A percentile compares a stretch with the other conserved stretches of the same genome.
Conservation (phyloP, 2,113 vertebrate genomes). For the Percopsis transmontana region DNA sequence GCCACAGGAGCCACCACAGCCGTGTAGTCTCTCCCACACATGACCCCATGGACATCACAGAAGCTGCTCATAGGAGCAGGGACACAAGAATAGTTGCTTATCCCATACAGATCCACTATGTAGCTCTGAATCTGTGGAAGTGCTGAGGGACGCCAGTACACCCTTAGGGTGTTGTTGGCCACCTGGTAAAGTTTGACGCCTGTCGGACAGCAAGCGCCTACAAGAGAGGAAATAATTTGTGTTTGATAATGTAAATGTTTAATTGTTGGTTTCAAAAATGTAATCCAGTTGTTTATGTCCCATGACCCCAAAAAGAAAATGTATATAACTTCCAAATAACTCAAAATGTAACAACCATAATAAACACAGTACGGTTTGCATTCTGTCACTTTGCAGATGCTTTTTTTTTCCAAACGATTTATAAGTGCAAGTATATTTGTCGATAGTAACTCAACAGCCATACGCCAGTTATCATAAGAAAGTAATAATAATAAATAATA, state of each 20-base stretch:
- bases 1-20: slow-evolving; percentile 82
- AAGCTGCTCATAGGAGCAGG: slow-evolving; percentile 69
- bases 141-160: slow-evolving; percentile 81
- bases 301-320: too few relatives aligned
- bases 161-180: slow-evolving; percentile 79
- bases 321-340: too few relatives aligned
- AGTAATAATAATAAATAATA: too few relatives aligned
- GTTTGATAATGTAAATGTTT: background rate
- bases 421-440: too few relatives aligned
- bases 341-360: too few relatives aligned
- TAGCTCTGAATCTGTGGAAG: slow-evolving; percentile 76
- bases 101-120: slow-evolving; percentile 80
- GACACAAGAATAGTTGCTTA: slow-evolving; percentile 85
- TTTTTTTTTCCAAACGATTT: too few relatives aligned
- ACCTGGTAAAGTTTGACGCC: slow-evolving; percentile 84
- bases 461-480: too few relatives aligned
- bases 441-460: too few relatives aligned
- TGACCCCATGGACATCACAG: slow-evolving; percentile 82
- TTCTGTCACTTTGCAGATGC: too few relatives aligned
- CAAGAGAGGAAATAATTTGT: background rate
- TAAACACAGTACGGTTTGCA: too few relatives aligned
- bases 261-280: background rate
- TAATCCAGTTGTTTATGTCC: too few relatives aligned
- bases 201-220: slow-evolving; percentile 89
- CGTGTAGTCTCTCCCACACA: slow-evolving; percentile 87